Conservation (phyloP, 2,797 vertebrate species). For the Rhabdomys pumilio region DNA sequence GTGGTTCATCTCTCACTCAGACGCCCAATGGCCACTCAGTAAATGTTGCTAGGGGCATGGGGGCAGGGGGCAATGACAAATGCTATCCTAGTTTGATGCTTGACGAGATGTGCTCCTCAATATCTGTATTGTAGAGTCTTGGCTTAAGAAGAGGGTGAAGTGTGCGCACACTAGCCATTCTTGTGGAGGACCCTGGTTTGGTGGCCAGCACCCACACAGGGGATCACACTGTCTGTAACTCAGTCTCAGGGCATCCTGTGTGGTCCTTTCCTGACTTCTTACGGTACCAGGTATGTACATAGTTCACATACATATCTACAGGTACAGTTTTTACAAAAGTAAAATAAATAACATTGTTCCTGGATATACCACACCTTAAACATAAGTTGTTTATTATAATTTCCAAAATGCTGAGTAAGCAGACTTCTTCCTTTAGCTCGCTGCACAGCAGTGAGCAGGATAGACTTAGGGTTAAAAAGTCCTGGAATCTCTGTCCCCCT, state of each 20-base stretch:
- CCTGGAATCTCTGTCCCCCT: background rate
- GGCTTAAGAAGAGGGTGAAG: background rate
- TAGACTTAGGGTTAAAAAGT: background rate
- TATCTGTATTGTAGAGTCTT: background rate
- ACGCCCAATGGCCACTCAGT: background rate
- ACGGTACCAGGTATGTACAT: background rate
- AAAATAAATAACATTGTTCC: conserved; percentile 19
- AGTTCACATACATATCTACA: background rate
- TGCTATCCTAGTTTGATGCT: background rate
- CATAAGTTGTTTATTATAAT: background rate
- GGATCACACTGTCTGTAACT: background rate
- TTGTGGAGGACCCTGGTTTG: background rate
- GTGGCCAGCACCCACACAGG: background rate
- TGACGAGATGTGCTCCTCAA: background rate
- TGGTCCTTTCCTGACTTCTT: background rate
- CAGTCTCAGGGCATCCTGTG: background rate
- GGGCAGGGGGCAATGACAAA: background rate
- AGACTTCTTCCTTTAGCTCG: background rate
- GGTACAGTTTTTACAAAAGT: background rate
- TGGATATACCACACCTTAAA: background rate
- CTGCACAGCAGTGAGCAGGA: background rate
- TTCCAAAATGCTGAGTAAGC: background rate
- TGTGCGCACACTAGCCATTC: too few species aligned
- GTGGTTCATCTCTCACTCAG: background rate
- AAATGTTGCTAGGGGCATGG: background rate